Evolutionary conservation across 2,797 vertebrate species (phyloP).

Genomic region (Gallinago stenura): DNA sequence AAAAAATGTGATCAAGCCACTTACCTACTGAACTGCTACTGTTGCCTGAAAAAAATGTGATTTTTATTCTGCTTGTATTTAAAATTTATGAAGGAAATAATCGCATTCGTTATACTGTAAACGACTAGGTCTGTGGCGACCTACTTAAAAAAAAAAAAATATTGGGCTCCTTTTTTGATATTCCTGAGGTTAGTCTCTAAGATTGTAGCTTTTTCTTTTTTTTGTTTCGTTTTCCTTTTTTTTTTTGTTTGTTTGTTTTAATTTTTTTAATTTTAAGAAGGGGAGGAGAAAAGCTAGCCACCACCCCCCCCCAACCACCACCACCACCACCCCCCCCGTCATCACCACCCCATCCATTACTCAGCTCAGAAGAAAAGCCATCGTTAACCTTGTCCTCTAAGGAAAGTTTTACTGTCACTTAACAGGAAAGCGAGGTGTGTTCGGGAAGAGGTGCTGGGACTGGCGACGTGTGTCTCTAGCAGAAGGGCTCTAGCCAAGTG

Average conservation of each 20-base stretch:
- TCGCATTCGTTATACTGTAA: slow-evolving; percentile 82
- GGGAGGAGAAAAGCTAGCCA: slow-evolving; percentile 53
- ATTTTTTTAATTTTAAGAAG: not conserved
- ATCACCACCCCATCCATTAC: slow-evolving; percentile 58
- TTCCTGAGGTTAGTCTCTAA: slow-evolving; percentile 66
- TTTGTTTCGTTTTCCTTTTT: fast-evolving
- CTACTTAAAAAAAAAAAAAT: slow-evolving; percentile 49
- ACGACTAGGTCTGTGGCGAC: slow-evolving; percentile 72
- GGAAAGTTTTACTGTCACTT: not conserved
- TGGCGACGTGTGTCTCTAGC: not conserved
- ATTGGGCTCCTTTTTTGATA: slow-evolving; percentile 73
- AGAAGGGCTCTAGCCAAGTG: slow-evolving; percentile 44
- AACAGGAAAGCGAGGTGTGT: slow-evolving; percentile 40
- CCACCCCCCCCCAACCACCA: not conserved
- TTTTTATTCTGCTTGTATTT: slow-evolving; percentile 86
- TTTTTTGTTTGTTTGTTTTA: too few relatives aligned
- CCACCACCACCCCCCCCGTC: not conserved
- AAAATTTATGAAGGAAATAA: slow-evolving; percentile 82
- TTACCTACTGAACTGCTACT: slow-evolving; percentile 88
- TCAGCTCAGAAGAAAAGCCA: slow-evolving; percentile 58
- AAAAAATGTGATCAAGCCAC: slow-evolving; percentile 80
- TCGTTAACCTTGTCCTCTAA: slow-evolving; percentile 38
- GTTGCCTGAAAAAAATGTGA: slow-evolving; percentile 88
- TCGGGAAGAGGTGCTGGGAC: not conserved
- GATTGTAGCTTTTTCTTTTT: slow-evolving; percentile 43